These are phyloP conservation scores for Opisthocomus hoazin DNA, from an alignment of 2,113 vertebrate species.

Conservation along the genomic window DNA sequence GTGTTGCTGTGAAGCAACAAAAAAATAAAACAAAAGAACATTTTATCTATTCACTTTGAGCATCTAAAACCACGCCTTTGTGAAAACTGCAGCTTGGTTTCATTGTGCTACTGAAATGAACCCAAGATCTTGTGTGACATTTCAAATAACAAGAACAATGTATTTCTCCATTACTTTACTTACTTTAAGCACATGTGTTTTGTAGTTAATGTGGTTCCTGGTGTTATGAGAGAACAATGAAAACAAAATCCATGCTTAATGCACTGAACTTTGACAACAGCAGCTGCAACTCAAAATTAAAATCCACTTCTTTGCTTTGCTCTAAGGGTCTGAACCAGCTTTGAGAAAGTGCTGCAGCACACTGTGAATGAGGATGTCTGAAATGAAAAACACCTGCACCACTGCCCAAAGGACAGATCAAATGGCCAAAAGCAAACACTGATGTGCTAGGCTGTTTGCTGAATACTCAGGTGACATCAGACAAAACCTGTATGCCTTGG, in stretches of 20 bases:
- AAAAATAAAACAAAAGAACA: neutral
- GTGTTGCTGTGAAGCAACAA: neutral
- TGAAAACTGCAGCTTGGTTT: neutral
- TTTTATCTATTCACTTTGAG: neutral
- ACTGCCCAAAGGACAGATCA: slow-evolving; percentile 25
- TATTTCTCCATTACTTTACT: slow-evolving; percentile 25
- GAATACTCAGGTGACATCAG: slow-evolving; percentile 16
- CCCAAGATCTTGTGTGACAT: neutral
- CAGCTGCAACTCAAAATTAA: slow-evolving; percentile 59
- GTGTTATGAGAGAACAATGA: slow-evolving; percentile 20
- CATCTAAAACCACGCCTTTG: neutral
- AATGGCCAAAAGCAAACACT: slow-evolving; percentile 42
- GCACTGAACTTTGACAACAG: slow-evolving; percentile 50
- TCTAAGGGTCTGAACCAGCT: neutral
- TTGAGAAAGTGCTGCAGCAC: neutral
- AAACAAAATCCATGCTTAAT: slow-evolving; percentile 46
- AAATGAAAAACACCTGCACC: neutral
- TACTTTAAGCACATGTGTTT: slow-evolving; percentile 16
- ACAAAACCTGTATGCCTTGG: neutral
- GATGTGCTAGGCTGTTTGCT: neutral
- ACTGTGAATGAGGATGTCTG: neutral
- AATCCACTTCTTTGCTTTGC: slow-evolving; percentile 27
- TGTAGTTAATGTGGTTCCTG: slow-evolving; percentile 35
- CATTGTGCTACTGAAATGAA: slow-evolving; percentile 2
- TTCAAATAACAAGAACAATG: slow-evolving; percentile 31